Evolutionary conservation across 2,888 invertebrate species (phyloP), one percentile per base, ranked within the genome.

Genomic region (Thereva nobilitata): DNA sequence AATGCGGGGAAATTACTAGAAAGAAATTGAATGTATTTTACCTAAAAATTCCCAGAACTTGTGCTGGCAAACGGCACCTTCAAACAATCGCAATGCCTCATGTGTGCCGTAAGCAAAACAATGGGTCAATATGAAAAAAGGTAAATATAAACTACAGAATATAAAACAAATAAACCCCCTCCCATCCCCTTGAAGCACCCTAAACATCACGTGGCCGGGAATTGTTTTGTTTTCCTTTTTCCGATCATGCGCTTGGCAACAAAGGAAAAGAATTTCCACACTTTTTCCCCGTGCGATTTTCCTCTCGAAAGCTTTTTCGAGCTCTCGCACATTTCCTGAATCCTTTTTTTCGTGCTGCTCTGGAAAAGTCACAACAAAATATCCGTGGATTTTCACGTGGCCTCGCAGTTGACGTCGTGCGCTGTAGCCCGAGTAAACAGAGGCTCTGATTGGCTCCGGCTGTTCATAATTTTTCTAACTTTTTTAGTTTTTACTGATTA

Each of bases 361-460:
- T 23, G 23, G 23, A 23, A 23, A 23, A 23, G 23, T 23, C 37
- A 37, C 10, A 47, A 49, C 42, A 34, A 59, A 59, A 59, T 38
- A 47, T 45, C 59, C 37, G 49, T 47, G 10, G 38, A 34, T 49
- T 23, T 59, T 59, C 59, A 59, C 59, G 59, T 59, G 59, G 52
- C 44, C 52, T 23, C 42, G 12, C 63, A 64, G 63, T 42, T 64
- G 63, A 64, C 37, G 52, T 52, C 52, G 63, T 64, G 63, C 63
- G 64, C 64, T 53, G 53, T 52, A 37, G 44, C 57, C 52, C 52
- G 52, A 52, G 57, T 66, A 59, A 66, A 66, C 66, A 66, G 52
- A 49, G 54, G 44, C 54, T 67, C 55, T 49, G 54, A 67, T 67
- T 67, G 67, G 67, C 42, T 53, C 61, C 59, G 35, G 50, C 50